A percentile compares a stretch with the other conserved stretches of the same genome.
These are phyloP conservation scores for Heterodera schachtii DNA, from an alignment of 1,140 invertebrate genomes.

Conservation along the genomic window DNA sequence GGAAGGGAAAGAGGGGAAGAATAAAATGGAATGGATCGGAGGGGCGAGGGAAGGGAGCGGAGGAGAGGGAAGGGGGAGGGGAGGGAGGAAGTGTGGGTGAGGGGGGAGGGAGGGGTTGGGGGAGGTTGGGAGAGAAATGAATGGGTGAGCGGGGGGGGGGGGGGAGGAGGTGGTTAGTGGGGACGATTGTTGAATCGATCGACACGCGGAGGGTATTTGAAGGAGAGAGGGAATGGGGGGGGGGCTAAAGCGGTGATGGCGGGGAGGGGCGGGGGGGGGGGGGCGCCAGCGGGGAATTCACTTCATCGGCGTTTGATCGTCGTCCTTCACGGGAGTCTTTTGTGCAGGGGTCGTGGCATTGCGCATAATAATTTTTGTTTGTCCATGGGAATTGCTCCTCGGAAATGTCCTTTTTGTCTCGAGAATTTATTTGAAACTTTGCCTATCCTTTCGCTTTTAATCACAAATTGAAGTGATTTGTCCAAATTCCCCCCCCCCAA, in stretches of 20 bases:
- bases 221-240: background rate
- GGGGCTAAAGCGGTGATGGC: background rate
- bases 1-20: background rate
- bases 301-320: no score
- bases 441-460: no score
- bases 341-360: no score
- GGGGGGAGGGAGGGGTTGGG: background rate
- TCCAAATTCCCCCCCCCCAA: no score
- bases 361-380: no score
- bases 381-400: no score
- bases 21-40: background rate
- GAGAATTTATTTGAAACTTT: no score
- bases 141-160: background rate
- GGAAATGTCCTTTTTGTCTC: no score
- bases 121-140: background rate
- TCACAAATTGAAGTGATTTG: no score
- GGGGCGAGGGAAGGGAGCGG: no score
- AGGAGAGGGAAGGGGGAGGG: background rate
- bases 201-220: background rate
- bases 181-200: background rate
- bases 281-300: background rate
- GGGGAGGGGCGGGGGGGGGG: background rate
- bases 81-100: background rate
- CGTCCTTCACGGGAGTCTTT: no score
- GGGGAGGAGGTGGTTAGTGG: background rate